Percentiles rank a stretch among this genome's conserved stretches.
phyloP scores from a whole-genome alignment of 2,888 invertebrate genomes.

The Ptilodon capucinus region DNA sequence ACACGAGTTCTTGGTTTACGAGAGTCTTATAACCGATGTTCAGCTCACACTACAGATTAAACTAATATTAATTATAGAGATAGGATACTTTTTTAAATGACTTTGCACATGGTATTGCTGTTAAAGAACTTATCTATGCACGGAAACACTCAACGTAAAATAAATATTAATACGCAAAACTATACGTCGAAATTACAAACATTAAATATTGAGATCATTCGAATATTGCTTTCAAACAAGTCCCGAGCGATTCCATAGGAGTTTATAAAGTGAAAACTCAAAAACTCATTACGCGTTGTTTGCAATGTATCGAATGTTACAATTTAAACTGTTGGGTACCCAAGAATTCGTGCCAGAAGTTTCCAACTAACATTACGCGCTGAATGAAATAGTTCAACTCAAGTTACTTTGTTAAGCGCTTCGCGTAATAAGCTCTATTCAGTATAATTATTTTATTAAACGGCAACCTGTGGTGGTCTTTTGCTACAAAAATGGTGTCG shows the following conservation, averaged over 20 bases:
- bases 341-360: conserved; percentile 47
- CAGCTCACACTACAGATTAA: too few relatives aligned
- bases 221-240: neutral
- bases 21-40: too few relatives aligned
- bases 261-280: conserved; percentile 20
- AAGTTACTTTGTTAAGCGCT: conserved; percentile 46
- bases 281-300: conserved; percentile 36
- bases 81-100: too few relatives aligned
- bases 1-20: too few relatives aligned
- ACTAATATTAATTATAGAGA: too few relatives aligned
- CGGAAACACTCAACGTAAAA: neutral
- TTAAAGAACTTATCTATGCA: too few relatives aligned
- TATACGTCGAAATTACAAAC: neutral
- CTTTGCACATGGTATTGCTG: too few relatives aligned
- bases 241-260: conserved; percentile 1
- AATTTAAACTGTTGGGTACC: conserved; percentile 37
- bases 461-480: neutral
- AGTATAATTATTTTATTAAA: conserved; percentile 33
- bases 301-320: conserved; percentile 39
- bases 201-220: neutral
- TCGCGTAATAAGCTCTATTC: conserved; percentile 47
- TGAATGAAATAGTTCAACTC: conserved; percentile 53
- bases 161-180: neutral
- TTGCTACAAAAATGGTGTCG: too few relatives aligned
- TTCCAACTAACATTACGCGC: conserved; percentile 44